Percentiles rank a stretch among this genome's conserved stretches.
These are phyloP conservation scores for Dryadula phaetusa DNA, from an alignment of 2,888 invertebrate genomes.

Conservation along the genomic window DNA sequence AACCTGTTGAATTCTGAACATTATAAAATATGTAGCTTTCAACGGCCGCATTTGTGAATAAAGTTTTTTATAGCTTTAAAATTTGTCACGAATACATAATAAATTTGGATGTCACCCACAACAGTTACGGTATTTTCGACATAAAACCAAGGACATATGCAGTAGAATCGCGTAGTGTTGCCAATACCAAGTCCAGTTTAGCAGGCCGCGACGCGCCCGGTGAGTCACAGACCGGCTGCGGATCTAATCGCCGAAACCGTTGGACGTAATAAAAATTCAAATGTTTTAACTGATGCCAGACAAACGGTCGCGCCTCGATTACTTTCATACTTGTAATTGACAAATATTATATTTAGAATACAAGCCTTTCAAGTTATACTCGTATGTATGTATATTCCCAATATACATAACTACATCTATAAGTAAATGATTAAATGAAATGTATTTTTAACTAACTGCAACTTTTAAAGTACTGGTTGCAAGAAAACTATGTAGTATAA, in stretches of 20 bases:
- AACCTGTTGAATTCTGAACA: conserved; percentile 3
- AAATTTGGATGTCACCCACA: conserved; percentile 12
- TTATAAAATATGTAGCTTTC: conserved; percentile 30
- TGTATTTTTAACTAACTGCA: neutral
- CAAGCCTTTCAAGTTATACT: conserved; percentile 24
- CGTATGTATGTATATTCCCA: neutral
- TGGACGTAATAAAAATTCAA: conserved; percentile 51
- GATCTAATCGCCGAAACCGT: conserved; percentile 59
- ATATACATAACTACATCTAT: too few species aligned
- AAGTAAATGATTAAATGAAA: neutral
- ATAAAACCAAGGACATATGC: conserved; percentile 30
- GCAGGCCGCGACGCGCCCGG: conserved; percentile 53
- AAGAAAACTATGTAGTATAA: too few species aligned
- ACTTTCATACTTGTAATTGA: conserved; percentile 48
- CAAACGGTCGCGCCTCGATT: conserved; percentile 50
- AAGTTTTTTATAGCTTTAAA: conserved; percentile 2
- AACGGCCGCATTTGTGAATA: conserved; percentile 37
- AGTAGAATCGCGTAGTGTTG: conserved; percentile 32
- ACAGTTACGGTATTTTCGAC: conserved; percentile 30
- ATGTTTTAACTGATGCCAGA: conserved; percentile 47
- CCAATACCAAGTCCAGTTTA: conserved; percentile 36
- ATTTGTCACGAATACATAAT: conserved; percentile 24
- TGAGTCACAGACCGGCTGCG: conserved; percentile 65
- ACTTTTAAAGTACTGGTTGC: too few species aligned
- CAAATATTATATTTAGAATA: conserved; percentile 48